phyloP scores from a whole-genome alignment of 2,113 vertebrate species.

The Thomomys bottae region DNA sequence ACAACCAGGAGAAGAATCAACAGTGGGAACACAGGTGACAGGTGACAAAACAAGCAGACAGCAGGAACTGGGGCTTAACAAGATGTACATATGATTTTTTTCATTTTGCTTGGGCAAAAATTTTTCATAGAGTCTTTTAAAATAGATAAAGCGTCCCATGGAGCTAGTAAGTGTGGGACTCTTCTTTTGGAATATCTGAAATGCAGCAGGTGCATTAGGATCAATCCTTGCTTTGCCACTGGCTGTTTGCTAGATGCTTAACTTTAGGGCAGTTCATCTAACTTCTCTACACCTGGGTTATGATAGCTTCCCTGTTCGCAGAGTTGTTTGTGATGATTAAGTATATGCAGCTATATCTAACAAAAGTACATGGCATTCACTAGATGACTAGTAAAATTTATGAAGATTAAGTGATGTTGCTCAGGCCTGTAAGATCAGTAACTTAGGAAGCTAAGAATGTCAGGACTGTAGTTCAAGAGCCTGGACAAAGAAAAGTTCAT shows the following conservation, averaged over 20 bases:
- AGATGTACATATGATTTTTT: not conserved
- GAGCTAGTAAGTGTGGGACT: not conserved
- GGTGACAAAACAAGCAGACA: not conserved
- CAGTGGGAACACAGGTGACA: not conserved
- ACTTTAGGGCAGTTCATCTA: not conserved
- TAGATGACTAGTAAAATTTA: not conserved
- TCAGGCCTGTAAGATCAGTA: no score
- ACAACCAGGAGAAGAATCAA: not conserved
- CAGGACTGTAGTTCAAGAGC: no score
- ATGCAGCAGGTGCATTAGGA: not conserved
- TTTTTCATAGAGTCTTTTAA: not conserved
- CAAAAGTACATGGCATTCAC: not conserved
- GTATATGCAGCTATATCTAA: not conserved
- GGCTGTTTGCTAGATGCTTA: not conserved
- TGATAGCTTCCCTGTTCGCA: not conserved
- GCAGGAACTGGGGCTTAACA: no score
- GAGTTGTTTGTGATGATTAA: not conserved
- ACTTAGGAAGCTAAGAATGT: no score
- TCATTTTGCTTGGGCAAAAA: not conserved
- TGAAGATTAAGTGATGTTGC: no score
- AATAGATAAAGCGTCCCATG: not conserved
- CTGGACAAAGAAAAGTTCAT: no score
- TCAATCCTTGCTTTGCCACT: not conserved
- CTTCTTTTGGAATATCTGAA: not conserved
- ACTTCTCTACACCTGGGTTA: not conserved